phyloP scores from a whole-genome alignment of 2,888 invertebrate genomes.

The Tetragnatha montana region DNA sequence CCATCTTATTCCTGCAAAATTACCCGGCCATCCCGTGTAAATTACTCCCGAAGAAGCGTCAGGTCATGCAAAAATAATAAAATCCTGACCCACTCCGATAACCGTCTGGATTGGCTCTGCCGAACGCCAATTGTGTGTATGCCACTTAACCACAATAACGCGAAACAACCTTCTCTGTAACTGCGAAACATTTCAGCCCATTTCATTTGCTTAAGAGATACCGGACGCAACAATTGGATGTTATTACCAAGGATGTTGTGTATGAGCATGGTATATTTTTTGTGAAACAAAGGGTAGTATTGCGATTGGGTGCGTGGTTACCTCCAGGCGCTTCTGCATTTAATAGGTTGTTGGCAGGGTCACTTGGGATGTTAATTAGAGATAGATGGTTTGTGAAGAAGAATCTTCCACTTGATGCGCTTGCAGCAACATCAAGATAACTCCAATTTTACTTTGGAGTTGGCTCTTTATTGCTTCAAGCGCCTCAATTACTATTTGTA shows the following conservation, averaged over 20 bases:
- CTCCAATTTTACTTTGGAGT: too few species aligned
- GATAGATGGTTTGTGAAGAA: too few species aligned
- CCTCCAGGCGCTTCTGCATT: neutral
- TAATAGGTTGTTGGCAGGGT: neutral
- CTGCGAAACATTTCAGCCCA: neutral
- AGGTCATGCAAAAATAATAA: neutral
- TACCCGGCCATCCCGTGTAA: too few species aligned
- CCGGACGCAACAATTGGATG: neutral
- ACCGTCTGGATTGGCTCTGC: neutral
- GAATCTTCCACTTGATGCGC: too few species aligned
- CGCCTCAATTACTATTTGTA: too few species aligned
- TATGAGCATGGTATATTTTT: neutral
- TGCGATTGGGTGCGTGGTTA: neutral
- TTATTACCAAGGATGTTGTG: neutral
- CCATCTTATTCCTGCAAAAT: too few species aligned
- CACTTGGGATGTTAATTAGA: neutral
- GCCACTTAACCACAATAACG: neutral
- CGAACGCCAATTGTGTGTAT: neutral
- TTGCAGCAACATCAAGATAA: too few species aligned
- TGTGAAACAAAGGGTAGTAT: neutral
- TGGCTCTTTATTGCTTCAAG: too few species aligned
- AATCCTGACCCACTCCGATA: neutral
- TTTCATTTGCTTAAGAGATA: neutral
- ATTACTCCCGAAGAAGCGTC: neutral
- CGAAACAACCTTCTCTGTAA: neutral